These are phyloP conservation scores for Thripadectes ignobilis DNA, from an alignment of 2,797 vertebrate genomes.

Conservation along the genomic window DNA sequence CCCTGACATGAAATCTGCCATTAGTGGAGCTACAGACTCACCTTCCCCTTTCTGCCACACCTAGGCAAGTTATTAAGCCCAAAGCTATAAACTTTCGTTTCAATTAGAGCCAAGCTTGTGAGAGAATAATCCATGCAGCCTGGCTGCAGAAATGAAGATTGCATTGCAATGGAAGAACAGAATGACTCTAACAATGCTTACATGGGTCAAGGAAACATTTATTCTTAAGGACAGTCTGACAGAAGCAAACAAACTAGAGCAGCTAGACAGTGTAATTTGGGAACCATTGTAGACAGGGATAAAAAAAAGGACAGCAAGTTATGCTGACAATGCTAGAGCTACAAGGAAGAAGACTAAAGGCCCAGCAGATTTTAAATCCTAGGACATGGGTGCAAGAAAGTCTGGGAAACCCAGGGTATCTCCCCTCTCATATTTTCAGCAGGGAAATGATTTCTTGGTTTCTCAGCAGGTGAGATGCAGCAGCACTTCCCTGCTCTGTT, in stretches of 20 bases:
- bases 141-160: not conserved
- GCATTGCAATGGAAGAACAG: not conserved
- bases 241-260: slow-evolving; percentile 21
- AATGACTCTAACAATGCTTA: not conserved
- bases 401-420: not conserved
- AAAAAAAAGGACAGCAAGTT: not conserved
- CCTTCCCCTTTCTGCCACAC: slow-evolving; percentile 36
- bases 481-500: not conserved
- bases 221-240: not conserved
- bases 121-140: not conserved
- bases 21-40: not conserved
- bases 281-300: not conserved
- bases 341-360: not conserved
- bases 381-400: not conserved
- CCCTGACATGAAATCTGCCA: slow-evolving; percentile 5
- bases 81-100: slow-evolving; percentile 44
- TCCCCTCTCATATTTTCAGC: not conserved
- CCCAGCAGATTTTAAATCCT: not conserved
- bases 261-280: not conserved
- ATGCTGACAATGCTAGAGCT: not conserved
- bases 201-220: slow-evolving; percentile 22
- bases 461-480: not conserved
- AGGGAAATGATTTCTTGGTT: not conserved
- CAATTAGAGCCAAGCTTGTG: not conserved
- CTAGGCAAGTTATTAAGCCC: slow-evolving; percentile 34